Conservation (phyloP, 2,888 invertebrate genomes). For the Crepidodera aurea region DNA sequence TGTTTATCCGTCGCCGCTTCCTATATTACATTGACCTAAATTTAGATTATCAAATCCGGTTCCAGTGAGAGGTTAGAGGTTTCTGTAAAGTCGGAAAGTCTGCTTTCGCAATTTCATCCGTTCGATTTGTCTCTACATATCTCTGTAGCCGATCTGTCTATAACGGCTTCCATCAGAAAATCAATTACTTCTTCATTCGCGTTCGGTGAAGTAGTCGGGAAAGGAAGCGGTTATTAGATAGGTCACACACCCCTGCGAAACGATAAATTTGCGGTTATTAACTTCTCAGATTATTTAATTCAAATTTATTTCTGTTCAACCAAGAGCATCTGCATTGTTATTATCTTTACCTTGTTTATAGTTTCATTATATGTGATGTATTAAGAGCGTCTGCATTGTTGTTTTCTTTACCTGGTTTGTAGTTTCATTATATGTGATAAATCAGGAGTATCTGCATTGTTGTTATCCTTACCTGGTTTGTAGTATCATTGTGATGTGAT, state of each 20-base stretch:
- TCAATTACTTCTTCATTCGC: slow-evolving; percentile 13
- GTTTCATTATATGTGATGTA: no score
- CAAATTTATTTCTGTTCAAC: no score
- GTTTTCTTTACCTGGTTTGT: no score
- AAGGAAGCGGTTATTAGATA: neutral
- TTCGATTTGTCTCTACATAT: slow-evolving; percentile 15
- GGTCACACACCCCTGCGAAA: neutral
- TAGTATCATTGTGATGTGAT: no score
- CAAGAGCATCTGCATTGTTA: no score
- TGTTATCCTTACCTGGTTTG: no score
- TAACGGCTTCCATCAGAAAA: slow-evolving; percentile 14
- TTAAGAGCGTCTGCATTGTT: no score
- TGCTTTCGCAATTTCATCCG: slow-evolving; percentile 1
- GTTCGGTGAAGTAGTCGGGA: neutral
- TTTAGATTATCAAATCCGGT: neutral
- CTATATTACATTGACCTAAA: slow-evolving; percentile 3
- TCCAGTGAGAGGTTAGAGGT: neutral
- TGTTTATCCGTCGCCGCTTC: slow-evolving; percentile 1
- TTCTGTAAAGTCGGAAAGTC: slow-evolving; percentile 8
- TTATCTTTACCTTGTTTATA: no score
- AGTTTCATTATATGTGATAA: no score
- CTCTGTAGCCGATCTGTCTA: slow-evolving; percentile 15
- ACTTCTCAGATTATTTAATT: no score
- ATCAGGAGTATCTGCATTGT: no score
- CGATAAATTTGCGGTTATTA: no score